Conservation (phyloP, 2,888 invertebrate species). For the Lamellibrachia columna region DNA sequence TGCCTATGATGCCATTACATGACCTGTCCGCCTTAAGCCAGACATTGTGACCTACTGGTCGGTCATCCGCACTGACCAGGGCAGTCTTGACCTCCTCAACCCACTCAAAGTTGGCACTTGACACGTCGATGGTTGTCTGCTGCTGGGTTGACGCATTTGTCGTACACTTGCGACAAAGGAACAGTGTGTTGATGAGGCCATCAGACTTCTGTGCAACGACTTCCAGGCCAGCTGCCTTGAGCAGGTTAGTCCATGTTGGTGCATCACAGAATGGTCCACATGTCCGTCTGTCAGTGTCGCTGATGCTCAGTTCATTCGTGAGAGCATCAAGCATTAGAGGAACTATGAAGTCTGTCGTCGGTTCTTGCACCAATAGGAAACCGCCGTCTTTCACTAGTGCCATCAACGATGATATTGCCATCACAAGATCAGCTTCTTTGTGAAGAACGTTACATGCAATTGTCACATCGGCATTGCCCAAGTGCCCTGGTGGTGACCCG, state of each 20-base stretch:
- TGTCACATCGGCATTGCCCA: conserved; percentile 49
- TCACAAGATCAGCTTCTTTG: conserved; percentile 44
- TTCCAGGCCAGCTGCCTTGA: conserved; percentile 67
- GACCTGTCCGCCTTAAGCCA: conserved; percentile 71
- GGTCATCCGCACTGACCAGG: conserved; percentile 72
- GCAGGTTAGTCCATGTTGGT: conserved; percentile 45
- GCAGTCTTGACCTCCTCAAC: conserved; percentile 78
- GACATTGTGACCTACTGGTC: conserved; percentile 68
- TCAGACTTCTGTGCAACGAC: conserved; percentile 74
- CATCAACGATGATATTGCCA: conserved; percentile 47
- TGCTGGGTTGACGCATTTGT: conserved; percentile 30
- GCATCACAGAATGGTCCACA: conserved; percentile 46
- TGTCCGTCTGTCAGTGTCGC: conserved; percentile 35
- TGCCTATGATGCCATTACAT: conserved; percentile 82
- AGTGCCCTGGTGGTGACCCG: conserved; percentile 64
- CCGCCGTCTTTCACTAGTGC: conserved; percentile 74
- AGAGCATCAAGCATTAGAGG: conserved; percentile 49
- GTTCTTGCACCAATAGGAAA: conserved; percentile 65
- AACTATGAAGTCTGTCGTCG: conserved; percentile 60
- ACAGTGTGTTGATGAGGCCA: conserved; percentile 68
- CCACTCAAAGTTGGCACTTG: conserved; percentile 70
- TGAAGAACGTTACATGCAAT: conserved; percentile 54
- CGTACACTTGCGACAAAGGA: conserved; percentile 74
- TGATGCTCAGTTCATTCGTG: conserved; percentile 41
- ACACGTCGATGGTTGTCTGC: conserved; percentile 31